Conservation (phyloP, 2,113 vertebrate species). For the Donacobius atricapilla region DNA sequence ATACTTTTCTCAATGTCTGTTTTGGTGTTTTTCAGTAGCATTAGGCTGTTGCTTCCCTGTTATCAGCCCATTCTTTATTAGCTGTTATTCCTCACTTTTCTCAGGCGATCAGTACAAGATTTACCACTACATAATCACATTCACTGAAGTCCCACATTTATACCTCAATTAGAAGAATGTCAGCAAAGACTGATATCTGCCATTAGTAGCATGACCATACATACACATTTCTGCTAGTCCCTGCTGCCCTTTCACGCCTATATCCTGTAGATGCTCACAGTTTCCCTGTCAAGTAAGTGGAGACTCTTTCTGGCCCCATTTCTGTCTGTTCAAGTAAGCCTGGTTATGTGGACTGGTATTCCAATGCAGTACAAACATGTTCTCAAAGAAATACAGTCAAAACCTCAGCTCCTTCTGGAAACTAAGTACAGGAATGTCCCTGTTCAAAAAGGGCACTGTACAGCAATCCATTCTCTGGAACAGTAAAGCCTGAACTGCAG, state of each 20-base stretch:
- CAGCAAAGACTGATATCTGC: neutral
- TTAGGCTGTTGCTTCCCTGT: neutral
- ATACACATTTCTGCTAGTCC: neutral
- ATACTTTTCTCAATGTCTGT: neutral
- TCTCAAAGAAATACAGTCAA: neutral
- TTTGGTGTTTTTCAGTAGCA: neutral
- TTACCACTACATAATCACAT: neutral
- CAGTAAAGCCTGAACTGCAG: neutral
- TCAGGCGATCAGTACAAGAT: neutral
- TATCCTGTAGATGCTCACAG: fast-evolving
- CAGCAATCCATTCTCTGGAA: neutral
- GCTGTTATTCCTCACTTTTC: neutral
- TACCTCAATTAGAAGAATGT: neutral
- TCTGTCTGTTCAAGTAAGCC: neutral
- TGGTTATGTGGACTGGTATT: neutral
- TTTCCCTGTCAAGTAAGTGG: neutral
- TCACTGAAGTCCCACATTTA: neutral
- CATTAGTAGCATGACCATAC: fast-evolving
- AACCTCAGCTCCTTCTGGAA: neutral
- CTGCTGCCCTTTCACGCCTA: neutral
- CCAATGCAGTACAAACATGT: neutral
- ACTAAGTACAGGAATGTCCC: neutral
- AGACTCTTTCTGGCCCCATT: neutral
- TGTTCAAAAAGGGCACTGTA: neutral
- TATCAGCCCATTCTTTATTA: neutral